A percentile compares a stretch with the other conserved stretches of the same genome.
Conservation (phyloP, 2,113 vertebrate genomes). For the Ictalurus punctatus region DNA sequence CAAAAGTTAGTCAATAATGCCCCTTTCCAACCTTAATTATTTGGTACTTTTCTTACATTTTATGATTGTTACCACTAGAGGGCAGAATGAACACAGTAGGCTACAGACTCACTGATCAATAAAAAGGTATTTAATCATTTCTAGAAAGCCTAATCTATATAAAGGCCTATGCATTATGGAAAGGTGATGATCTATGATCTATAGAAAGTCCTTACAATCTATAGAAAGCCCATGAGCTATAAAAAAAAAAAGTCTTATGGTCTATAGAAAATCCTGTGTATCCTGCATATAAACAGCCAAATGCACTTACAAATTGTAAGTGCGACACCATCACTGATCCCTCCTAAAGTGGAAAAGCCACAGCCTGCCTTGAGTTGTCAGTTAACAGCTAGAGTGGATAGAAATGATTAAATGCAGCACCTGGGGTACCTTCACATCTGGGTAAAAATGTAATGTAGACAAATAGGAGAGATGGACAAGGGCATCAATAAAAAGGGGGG, state of each 20-base stretch:
- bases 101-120: not conserved
- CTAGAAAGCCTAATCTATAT: not conserved
- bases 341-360: not conserved
- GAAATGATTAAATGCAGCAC: not conserved
- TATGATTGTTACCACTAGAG: not conserved
- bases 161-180: not conserved
- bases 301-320: not conserved
- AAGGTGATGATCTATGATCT: not conserved
- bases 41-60: not conserved
- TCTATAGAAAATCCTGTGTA: not conserved
- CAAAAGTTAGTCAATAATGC: not conserved
- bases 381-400: not conserved
- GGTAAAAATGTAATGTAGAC: not conserved
- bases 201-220: not conserved
- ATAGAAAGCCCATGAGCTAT: not conserved
- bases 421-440: not conserved
- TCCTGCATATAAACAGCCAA: not conserved
- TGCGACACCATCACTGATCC: not conserved
- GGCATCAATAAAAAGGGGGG: not conserved
- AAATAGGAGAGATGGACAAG: not conserved
- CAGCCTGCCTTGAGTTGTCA: not conserved
- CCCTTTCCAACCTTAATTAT: not conserved
- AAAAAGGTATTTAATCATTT: not conserved
- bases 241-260: not conserved
- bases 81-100: not conserved